Conservation (phyloP, 2,888 invertebrate species). For the Dynastes hyllus region DNA sequence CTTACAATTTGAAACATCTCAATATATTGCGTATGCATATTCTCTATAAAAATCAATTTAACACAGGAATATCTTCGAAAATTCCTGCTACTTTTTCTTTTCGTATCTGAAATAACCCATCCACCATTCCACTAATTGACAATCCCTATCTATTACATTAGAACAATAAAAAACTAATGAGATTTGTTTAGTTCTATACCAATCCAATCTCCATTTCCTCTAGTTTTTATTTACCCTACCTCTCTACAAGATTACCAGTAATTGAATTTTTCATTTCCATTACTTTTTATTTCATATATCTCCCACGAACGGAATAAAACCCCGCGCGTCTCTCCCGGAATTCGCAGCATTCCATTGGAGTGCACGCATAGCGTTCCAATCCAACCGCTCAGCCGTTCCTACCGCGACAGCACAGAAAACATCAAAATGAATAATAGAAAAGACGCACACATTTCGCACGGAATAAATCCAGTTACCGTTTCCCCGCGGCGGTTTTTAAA, state of each 20-base stretch:
- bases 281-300: conserved; percentile 45
- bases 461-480: conserved; percentile 47
- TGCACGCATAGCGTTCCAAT: conserved; percentile 20
- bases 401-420: conserved; percentile 41
- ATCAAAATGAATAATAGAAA: conserved; percentile 47
- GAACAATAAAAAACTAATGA: conserved; percentile 12
- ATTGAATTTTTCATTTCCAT: conserved; percentile 47
- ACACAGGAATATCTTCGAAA: too few relatives aligned
- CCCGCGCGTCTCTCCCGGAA: background rate
- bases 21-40: too few relatives aligned
- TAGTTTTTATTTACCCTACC: conserved; percentile 15
- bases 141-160: background rate
- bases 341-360: background rate
- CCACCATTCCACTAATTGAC: too few relatives aligned
- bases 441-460: conserved; percentile 24
- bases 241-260: conserved; percentile 33
- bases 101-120: too few relatives aligned
- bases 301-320: conserved; percentile 38
- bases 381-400: background rate
- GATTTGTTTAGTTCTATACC: conserved; percentile 1
- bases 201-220: conserved; percentile 22
- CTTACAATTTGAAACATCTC: too few relatives aligned
- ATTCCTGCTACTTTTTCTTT: too few relatives aligned
- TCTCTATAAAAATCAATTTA: too few relatives aligned
- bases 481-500: conserved; percentile 43